Evolutionary conservation across 2,797 vertebrate species (phyloP), one percentile per base, ranked within the genome.

Genomic region (Enteromius argenteus): DNA sequence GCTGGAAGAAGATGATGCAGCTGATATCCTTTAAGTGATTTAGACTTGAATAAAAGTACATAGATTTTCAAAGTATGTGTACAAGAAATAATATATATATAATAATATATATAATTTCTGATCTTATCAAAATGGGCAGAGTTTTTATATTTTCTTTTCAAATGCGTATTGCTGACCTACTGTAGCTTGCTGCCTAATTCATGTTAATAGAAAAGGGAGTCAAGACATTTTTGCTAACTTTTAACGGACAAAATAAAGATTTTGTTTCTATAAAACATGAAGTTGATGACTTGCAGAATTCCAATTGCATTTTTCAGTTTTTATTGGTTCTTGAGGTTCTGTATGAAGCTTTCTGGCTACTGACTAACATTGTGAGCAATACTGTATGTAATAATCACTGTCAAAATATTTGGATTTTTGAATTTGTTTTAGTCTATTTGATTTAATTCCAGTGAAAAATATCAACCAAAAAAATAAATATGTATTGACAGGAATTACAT

Each of bases 381-480:
- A n/a, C 9, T 19, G 32, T 66, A 19, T 49, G 21, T 21, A 17
- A 7, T 23, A 15, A 11, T 37, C 0, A 17, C 21, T 69, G 68
- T 46, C 13, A 39, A 14, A 35, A 58, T 71, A 64, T 68, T 77
- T 87, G 11, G 21, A 84, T 84, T 49, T 44, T 66, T 73, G 53
- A 75, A 79, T 68, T 67, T n/a, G 17, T 74, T 82, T 19, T 67
- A 21, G 71, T 81, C 71, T 66, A 69, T 46, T 44, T 76, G 62
- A 14, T 53, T 76, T 68, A 0, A 64, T 74, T 82, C 3, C 10
- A 49, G 42, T 56, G 35, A 66, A 44, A 73, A 78, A 78, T 1
- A 42, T 32, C 58, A 82, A 39, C 35, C 42, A 51, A 60, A 46
- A 76, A 35, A 67, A 81, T 42, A 53, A 75, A 82, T 19, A 39